Evolutionary conservation across 2,888 invertebrate species (phyloP), one percentile per base, ranked within the genome.

Genomic region (Dysmachus trigonus): DNA sequence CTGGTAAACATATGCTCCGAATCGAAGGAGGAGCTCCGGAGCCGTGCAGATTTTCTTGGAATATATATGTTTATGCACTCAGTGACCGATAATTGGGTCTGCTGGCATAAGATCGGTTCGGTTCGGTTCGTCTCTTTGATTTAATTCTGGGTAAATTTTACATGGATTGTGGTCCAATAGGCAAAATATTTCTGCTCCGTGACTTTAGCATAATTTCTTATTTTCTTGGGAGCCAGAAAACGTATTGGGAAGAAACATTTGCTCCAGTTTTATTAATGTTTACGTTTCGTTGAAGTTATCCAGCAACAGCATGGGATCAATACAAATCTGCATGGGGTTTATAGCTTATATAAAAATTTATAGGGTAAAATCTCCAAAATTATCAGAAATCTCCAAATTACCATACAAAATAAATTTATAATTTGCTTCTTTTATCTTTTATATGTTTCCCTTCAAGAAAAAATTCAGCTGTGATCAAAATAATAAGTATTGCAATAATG

Each of bases 51-150:
- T 62, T 73, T n/a, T 35, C 73, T 31, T 73, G 15, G 73, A 31
- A 73, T n/a, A 73, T 13, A 73, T 73, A 31, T 31, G 33, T 73
- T 73, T 35, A 73, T 73, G 73, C 35, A 35, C 73, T 73, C 27
- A 73, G 33, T 73, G 73, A 73, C 73, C 73, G 73, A 73, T 73
- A 73, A 73, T 73, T 73, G 33, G 31, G 73, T 33, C n/a, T 35
- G 8, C 33, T 73, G 73, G n/a, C 30, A 27, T 30, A 27, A 72
- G 18, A 18, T 73, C 18, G 31, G 31, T 7, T 30, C 72, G 27
- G 18, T 7, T 73, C 18, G 31, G 31, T 30, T n/a, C 73, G 18
- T 31, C 31, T 31, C 73, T 73, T 73, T 73, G 31, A 33, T 73
- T 73, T 73, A n/a, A 33, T 73, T 31, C 73, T 15, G n/a, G n/a